Evolutionary conservation across 2,797 vertebrate genomes (phyloP), one percentile per base, ranked within the genome.

Genomic region (Chelon labrosus): DNA sequence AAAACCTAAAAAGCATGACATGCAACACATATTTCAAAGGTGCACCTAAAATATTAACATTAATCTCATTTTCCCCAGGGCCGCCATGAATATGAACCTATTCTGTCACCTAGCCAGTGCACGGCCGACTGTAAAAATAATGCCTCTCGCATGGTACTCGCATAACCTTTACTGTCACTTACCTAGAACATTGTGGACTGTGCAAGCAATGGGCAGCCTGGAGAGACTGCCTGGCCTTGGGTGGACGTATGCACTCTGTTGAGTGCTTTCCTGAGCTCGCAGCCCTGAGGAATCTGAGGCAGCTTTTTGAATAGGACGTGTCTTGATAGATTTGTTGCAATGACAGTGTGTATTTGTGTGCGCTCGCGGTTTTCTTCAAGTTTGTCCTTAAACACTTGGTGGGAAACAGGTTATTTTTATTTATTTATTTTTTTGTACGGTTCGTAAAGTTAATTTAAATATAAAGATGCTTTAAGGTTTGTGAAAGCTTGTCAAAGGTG

Each of bases 181-280:
- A 17, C 35, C 39, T 1, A 25, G 20, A 16, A 10, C 51, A 50
- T 0, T 20, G 44, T 63, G 35, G 2, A 37, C 50, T 56, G 20
- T 76, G 51, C 22, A n/a, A 66, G 61, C 10, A 2, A 37, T 17
- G 38, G 14, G 5, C 14, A 54, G 14, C 16, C 31, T 39, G 39
- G 6, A 58, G 38, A 47, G 52, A 59, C 41, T 37, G 25, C 50
- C 13, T 0, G 49, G 49, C 47, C 39, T 65, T 42, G 58, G 25
- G 58, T 70, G 63, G 64, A 63, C 16, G 16, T 47, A 39, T 58
- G 39, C 38, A 59, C 10, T 65, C 7, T 17, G 4, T 17, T 73
- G 58, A 70, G 31, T 42, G 57, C 17, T 65, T 59, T 67, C 13
- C 65, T 14, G 20, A 75, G 75, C 68, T 51, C 46, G 39, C 17